These are phyloP conservation scores for Ictalurus punctatus DNA, from an alignment of 2,113 vertebrate genomes.

Conservation along the genomic window DNA sequence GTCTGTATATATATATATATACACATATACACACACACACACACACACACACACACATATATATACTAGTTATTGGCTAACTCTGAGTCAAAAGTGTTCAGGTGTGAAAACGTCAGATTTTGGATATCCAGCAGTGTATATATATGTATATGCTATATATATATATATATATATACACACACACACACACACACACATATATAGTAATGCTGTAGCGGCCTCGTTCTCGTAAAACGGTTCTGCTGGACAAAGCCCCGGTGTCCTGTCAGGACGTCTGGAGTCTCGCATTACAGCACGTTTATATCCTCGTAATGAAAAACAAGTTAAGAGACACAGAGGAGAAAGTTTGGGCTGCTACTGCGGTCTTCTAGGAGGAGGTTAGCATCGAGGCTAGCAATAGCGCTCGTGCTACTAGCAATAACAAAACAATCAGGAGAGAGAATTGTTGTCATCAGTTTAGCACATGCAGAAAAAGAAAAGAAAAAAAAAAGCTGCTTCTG, in stretches of 20 bases:
- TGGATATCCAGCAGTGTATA: neutral
- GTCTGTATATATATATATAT: no score
- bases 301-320: slow-evolving; percentile 3
- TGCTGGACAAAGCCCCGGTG: neutral
- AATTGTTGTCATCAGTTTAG: neutral
- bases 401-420: neutral
- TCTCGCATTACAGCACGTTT: slow-evolving; percentile 32
- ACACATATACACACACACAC: no score
- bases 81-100: no score
- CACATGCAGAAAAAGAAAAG: neutral
- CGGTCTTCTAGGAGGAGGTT: neutral
- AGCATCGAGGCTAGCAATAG: neutral
- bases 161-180: neutral
- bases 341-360: neutral
- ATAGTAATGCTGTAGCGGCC: neutral
- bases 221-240: neutral
- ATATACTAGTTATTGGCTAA: no score
- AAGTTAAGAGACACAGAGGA: neutral
- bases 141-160: no score
- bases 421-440: neutral
- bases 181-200: no score
- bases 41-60: no score
- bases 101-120: neutral
- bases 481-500: neutral
- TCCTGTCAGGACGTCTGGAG: neutral